Evolutionary conservation across 2,113 vertebrate genomes (phyloP).

Genomic region (Symphodus melops): DNA sequence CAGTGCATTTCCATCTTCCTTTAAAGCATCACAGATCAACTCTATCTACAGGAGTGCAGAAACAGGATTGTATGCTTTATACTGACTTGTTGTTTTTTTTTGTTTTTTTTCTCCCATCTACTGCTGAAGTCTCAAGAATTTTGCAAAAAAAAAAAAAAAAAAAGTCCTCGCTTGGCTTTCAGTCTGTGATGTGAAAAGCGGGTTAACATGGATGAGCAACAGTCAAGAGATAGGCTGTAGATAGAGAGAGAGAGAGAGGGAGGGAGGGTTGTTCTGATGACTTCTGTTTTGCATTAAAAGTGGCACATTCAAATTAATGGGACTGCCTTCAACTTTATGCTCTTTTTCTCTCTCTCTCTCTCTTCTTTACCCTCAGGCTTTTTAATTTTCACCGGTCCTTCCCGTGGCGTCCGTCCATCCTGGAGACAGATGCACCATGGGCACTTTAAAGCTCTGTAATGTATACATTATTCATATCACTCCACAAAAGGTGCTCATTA

Average conservation of each 20-base stretch:
- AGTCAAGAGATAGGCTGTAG: conserved; percentile 44
- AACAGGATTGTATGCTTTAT: conserved; percentile 48
- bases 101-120: conserved; percentile 51
- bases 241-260: neutral
- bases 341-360: conserved; percentile 32
- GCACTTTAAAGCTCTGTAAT: conserved; percentile 80
- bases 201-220: conserved; percentile 69
- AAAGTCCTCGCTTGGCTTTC: conserved; percentile 3
- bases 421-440: conserved; percentile 78
- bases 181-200: conserved; percentile 45
- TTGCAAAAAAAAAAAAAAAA: conserved; percentile 60
- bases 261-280: conserved; percentile 41
- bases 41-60: conserved; percentile 34
- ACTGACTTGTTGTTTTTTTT: conserved; percentile 52
- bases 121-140: conserved; percentile 43
- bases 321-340: conserved; percentile 73
- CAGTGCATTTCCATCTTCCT: neutral
- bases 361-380: conserved; percentile 64
- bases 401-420: conserved; percentile 68
- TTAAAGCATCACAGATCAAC: conserved; percentile 31
- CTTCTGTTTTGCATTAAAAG: conserved; percentile 70
- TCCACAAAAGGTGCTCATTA: conserved; percentile 86
- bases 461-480: conserved; percentile 87
- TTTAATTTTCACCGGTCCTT: conserved; percentile 76
- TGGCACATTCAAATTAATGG: conserved; percentile 76